A percentile compares a stretch with the other conserved stretches of the same genome.
Evolutionary conservation across 23 tunicate genomes (phyloP).

Genomic region (Corella eumyota): DNA sequence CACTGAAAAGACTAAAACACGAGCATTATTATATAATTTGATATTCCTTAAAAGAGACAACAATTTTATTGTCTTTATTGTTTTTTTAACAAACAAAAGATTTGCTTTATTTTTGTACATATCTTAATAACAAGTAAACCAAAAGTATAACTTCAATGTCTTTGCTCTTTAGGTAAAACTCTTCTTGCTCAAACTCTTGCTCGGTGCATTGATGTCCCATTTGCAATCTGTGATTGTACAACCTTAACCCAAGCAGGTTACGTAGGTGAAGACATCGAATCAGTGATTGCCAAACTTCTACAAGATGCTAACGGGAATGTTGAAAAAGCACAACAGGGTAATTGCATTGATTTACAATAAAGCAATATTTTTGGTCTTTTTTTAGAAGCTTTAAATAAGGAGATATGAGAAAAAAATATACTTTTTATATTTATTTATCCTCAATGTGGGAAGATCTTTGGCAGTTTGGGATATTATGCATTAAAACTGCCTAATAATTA

Average conservation of each 20-base stretch:
- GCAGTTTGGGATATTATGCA: no score
- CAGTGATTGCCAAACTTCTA: conserved; percentile 79
- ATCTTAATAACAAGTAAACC: not conserved
- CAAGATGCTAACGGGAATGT: conserved; percentile 91
- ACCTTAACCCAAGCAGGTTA: conserved; percentile 96
- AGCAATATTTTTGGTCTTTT: not conserved
- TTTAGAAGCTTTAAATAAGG: no score
- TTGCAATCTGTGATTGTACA: conserved; percentile 96
- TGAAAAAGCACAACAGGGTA: conserved; percentile 87
- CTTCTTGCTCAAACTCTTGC: conserved; percentile 88
- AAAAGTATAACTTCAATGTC: no score
- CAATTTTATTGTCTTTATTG: not conserved
- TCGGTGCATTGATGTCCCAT: conserved; percentile 81
- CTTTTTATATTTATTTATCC: no score
- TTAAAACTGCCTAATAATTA: no score
- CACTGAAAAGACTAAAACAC: no score
- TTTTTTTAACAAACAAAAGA: not conserved
- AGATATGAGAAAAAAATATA: no score
- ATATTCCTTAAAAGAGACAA: not conserved
- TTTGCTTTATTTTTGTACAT: not conserved
- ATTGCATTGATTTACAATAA: not conserved
- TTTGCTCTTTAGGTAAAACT: conserved; percentile 73
- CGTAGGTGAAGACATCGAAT: conserved; percentile 97
- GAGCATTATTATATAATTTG: no score
- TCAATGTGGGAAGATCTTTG: no score